These are phyloP conservation scores for Nycteola revayana DNA, from an alignment of 2,888 invertebrate genomes.

Conservation along the genomic window DNA sequence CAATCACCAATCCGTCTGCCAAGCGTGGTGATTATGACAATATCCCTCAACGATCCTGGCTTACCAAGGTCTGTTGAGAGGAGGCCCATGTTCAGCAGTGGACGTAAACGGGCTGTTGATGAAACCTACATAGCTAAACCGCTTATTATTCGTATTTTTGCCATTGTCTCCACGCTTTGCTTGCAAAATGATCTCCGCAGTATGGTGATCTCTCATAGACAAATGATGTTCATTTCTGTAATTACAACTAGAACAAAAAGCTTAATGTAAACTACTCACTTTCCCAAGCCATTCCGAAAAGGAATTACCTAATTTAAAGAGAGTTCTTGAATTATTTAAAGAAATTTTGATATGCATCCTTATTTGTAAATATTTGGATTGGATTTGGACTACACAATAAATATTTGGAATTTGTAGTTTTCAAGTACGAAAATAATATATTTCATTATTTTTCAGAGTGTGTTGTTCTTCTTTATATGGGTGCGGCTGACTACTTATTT, in stretches of 20 bases:
- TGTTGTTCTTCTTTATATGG: constrained; percentile 39
- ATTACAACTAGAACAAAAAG: no score
- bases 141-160: no score
- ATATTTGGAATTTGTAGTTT: not conserved
- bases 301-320: not conserved
- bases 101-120: no score
- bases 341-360: not conserved
- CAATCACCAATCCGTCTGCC: no score
- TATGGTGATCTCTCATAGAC: not conserved
- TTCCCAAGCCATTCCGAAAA: not conserved
- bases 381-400: not conserved
- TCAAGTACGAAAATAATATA: not conserved
- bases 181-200: no score
- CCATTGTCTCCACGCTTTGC: no score
- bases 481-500: constrained; percentile 43
- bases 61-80: no score
- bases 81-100: no score
- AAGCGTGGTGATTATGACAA: no score
- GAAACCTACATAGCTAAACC: no score
- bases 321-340: not conserved
- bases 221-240: no score
- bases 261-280: not conserved
- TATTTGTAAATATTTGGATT: not conserved
- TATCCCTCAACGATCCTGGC: no score
- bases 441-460: constrained; percentile 38